These are phyloP conservation scores for Cremastinae sp. DNA, from an alignment of 2,888 invertebrate species.

Conservation along the genomic window DNA sequence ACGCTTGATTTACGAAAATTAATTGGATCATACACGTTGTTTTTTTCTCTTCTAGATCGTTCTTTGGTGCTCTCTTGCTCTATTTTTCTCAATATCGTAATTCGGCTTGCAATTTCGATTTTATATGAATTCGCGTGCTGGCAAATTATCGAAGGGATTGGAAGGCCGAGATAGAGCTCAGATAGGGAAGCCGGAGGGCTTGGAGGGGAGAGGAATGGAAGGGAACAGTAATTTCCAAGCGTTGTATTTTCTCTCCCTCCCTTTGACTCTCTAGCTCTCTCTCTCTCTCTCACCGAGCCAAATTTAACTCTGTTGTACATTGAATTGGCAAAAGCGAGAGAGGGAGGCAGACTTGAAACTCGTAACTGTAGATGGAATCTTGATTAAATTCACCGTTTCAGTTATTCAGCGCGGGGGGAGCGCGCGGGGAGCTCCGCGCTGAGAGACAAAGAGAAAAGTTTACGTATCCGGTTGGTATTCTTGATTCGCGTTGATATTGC, in stretches of 20 bases:
- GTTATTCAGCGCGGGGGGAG: constrained; percentile 51
- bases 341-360: constrained; percentile 38
- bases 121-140: constrained; percentile 56
- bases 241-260: constrained; percentile 33
- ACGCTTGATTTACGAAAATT: constrained; percentile 41
- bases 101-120: constrained; percentile 47
- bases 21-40: constrained; percentile 35
- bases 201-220: constrained; percentile 34
- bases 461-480: constrained; percentile 50
- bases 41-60: not conserved
- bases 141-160: constrained; percentile 48
- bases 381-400: constrained; percentile 67
- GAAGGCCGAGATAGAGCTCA: constrained; percentile 24
- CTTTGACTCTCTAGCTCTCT: too few relatives aligned
- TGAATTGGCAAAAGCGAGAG: constrained; percentile 24
- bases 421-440: not conserved
- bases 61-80: not conserved
- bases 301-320: constrained; percentile 59
- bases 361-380: constrained; percentile 66
- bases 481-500: constrained; percentile 40
- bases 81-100: constrained; percentile 16
- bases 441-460: constrained; percentile 38
- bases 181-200: too few relatives aligned
- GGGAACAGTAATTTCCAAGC: constrained; percentile 58
- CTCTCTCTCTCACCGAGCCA: constrained; percentile 38